Percentiles rank a stretch among this genome's conserved stretches.
phyloP scores from a whole-genome alignment of 1,140 invertebrate species.

The Aphidius ervi region DNA sequence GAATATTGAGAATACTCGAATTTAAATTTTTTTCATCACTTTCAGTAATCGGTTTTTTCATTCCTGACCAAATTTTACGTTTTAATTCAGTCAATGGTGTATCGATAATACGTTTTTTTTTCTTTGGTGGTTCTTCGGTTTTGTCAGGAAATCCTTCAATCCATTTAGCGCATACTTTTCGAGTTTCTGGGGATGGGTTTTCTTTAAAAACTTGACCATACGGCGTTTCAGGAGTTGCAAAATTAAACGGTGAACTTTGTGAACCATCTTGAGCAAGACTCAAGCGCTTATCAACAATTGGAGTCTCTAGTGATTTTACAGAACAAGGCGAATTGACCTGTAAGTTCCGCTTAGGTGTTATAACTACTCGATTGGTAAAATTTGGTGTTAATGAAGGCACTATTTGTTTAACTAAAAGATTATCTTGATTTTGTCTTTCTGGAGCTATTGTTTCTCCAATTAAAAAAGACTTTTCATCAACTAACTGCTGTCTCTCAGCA shows the following conservation, averaged over 20 bases:
- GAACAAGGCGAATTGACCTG: conserved; percentile 25
- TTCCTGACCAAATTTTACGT: conserved; percentile 40
- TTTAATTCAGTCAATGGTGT: conserved; percentile 57
- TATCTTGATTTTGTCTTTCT: conserved; percentile 13
- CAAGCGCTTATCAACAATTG: conserved; percentile 42
- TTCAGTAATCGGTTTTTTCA: conserved; percentile 4
- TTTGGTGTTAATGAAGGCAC: conserved; percentile 9
- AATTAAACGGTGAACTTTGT: conserved; percentile 42
- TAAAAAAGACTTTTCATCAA: conserved; percentile 58
- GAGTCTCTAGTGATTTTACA: conserved; percentile 25
- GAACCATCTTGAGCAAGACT: conserved; percentile 29
- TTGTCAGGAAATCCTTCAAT: conserved; percentile 50
- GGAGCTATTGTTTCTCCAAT: conserved; percentile 57
- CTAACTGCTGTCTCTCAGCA: conserved; percentile 52
- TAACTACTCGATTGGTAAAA: conserved; percentile 16
- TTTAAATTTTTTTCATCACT: not conserved
- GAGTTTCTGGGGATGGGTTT: conserved; percentile 53
- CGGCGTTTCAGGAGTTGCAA: conserved; percentile 56
- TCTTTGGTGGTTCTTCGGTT: conserved; percentile 35
- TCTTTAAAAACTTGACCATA: conserved; percentile 52
- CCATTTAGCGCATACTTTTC: conserved; percentile 53
- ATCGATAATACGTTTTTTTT: conserved; percentile 41
- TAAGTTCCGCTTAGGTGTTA: conserved; percentile 31
- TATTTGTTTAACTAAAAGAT: not conserved
- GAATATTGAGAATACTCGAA: not conserved